Evolutionary conservation across 2,888 invertebrate species (phyloP).

Genomic region (Xiphydria camelus): DNA sequence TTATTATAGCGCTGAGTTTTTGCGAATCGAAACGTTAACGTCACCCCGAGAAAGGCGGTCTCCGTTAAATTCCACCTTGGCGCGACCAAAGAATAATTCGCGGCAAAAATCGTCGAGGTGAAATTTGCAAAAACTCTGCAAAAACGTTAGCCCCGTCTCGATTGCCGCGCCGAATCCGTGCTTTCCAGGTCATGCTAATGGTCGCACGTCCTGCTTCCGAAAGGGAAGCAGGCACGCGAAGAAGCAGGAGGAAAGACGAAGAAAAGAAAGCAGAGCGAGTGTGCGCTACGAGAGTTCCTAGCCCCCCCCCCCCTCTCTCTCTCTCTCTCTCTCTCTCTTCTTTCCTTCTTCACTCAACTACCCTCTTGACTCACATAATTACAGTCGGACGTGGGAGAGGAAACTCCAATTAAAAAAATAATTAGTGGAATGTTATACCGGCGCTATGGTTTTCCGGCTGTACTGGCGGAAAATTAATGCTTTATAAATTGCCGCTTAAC

Average conservation of each 20-base stretch:
- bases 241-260: conserved; percentile 3
- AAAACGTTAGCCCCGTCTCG: too few species aligned
- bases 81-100: too few species aligned
- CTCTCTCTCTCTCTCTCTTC: conserved; percentile 1
- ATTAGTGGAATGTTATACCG: not conserved
- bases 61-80: too few species aligned
- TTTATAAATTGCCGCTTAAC: not conserved
- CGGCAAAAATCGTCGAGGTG: too few species aligned
- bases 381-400: not conserved
- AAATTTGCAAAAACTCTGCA: too few species aligned
- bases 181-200: too few species aligned
- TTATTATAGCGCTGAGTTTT: too few species aligned
- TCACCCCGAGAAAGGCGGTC: too few species aligned
- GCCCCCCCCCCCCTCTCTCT: not conserved
- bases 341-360: conserved; percentile 4
- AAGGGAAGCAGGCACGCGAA: not conserved
- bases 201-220: not conserved
- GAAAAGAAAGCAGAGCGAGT: not conserved
- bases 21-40: too few species aligned
- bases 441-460: not conserved
- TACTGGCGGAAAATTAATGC: not conserved
- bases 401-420: conserved; percentile 18
- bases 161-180: too few species aligned
- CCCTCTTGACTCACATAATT: conserved; percentile 17
- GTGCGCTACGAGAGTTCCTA: not conserved